These are phyloP conservation scores for Chloebia gouldiae DNA, from an alignment of 2,113 vertebrate genomes.

Conservation along the genomic window DNA sequence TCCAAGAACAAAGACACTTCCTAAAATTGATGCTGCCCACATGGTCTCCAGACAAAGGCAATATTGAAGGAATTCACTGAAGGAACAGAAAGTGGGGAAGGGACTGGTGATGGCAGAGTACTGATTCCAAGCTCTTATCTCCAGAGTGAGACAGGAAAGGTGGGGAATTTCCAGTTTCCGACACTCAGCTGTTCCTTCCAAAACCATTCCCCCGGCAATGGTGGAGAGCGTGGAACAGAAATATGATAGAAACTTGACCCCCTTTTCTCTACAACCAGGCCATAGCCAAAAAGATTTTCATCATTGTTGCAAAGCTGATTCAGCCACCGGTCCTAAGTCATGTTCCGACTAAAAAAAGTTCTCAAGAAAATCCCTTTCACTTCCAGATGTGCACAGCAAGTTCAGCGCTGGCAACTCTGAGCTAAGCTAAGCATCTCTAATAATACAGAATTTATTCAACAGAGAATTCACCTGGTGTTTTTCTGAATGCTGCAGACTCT, in stretches of 20 bases:
- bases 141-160: neutral
- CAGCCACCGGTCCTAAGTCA: neutral
- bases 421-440: neutral
- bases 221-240: neutral
- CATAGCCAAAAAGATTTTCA: neutral
- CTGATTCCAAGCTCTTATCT: neutral
- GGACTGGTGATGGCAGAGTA: neutral
- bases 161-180: neutral
- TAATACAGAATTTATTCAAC: neutral
- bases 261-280: neutral
- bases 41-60: neutral
- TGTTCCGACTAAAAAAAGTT: neutral
- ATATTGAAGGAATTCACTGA: neutral
- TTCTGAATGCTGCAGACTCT: neutral
- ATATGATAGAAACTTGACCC: neutral
- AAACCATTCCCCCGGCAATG: accelerated
- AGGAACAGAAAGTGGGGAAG: neutral
- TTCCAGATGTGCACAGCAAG: neutral
- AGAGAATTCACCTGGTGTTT: neutral
- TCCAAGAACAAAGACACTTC: neutral
- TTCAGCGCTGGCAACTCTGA: neutral
- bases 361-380: neutral
- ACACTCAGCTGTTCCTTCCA: accelerated
- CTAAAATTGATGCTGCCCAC: neutral
- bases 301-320: neutral